These are phyloP conservation scores for Morone saxatilis DNA, from an alignment of 2,113 vertebrate species.

Conservation along the genomic window DNA sequence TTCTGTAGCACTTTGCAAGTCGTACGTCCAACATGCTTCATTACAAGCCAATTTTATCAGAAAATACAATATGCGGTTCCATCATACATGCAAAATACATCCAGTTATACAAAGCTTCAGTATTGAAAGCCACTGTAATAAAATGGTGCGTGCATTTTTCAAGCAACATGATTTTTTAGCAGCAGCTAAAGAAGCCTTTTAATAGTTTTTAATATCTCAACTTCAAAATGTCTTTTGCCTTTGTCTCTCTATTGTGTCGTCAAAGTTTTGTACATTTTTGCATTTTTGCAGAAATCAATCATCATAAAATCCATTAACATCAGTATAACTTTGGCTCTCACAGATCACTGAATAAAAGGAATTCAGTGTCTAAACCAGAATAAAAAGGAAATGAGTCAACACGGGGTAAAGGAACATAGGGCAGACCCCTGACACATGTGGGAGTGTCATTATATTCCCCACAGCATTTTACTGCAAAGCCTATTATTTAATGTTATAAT, in stretches of 20 bases:
- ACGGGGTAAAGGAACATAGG: conserved; percentile 17
- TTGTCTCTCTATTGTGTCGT: background rate
- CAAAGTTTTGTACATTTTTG: background rate
- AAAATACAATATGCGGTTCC: background rate
- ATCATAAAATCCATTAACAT: conserved; percentile 23
- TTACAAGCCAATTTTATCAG: conserved; percentile 30
- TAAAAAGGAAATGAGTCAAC: conserved; percentile 42
- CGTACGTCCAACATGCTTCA: conserved; percentile 36
- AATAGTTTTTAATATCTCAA: background rate
- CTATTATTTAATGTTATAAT: conserved; percentile 74
- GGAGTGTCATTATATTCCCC: conserved; percentile 50
- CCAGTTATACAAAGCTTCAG: background rate
- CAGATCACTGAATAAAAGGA: conserved; percentile 18
- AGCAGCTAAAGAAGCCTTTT: background rate
- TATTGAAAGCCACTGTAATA: background rate
- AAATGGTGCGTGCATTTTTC: background rate
- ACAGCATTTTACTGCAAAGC: conserved; percentile 42
- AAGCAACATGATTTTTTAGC: background rate
- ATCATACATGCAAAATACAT: background rate
- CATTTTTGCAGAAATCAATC: background rate
- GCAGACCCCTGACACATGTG: conserved; percentile 36
- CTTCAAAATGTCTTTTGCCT: conserved; percentile 3
- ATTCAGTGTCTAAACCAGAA: background rate
- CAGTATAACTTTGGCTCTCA: conserved; percentile 16
- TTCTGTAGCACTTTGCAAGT: conserved; percentile 31